Base-by-base conservation (phyloP, 2,888 invertebrate genomes). In the Acleris emargana region DNA sequence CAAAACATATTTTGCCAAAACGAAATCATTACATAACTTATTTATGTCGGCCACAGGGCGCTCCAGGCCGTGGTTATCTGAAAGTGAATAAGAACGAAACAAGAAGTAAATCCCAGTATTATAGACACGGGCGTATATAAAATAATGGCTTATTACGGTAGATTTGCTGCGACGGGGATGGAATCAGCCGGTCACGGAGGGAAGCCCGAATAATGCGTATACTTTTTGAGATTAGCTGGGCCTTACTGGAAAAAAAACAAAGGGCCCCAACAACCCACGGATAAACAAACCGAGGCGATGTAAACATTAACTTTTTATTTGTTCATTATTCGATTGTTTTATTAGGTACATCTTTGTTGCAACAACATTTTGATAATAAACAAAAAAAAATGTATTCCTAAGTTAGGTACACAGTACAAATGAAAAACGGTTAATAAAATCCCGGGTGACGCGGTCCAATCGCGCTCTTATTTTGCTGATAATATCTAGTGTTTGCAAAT, bases 121-220 rank as follows among this genome's bases (percentile, higher is more conserved):
- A 66, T 66, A 47, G 64, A 66, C 60, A 64, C 43, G 54, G 60
- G 60, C 55, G 50, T 66, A 66, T 66, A 66, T 66, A 66, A 66
- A 66, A 66, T 60, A 66, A 66, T 60, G 60, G 60, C 60, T 60
- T 66, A 66, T 66, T 66, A 60, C 64, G 64, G 64, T 66, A 66
- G 60, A 66, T 60, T 66, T 66, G 60, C 60, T 57, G 50, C 49
- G 43, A 54, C 54, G 64, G 64, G 64, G 54, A 59, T 53, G 50
- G 59, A 64, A 59, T 64, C 59, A 54, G 54, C 53, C 64, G 64
- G 64, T 54, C 64, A 64, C 42, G 64, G 59, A 53, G 49, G 38
- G 28, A 50, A 64, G 59, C 54, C 59, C 59, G 45, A 60, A 59
- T 50, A 54, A 64, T 54, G 55, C 64, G 28, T 59, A 55, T 60